These are phyloP conservation scores for Ceratitis capitata DNA, from an alignment of 1,140 invertebrate genomes.

Conservation along the genomic window DNA sequence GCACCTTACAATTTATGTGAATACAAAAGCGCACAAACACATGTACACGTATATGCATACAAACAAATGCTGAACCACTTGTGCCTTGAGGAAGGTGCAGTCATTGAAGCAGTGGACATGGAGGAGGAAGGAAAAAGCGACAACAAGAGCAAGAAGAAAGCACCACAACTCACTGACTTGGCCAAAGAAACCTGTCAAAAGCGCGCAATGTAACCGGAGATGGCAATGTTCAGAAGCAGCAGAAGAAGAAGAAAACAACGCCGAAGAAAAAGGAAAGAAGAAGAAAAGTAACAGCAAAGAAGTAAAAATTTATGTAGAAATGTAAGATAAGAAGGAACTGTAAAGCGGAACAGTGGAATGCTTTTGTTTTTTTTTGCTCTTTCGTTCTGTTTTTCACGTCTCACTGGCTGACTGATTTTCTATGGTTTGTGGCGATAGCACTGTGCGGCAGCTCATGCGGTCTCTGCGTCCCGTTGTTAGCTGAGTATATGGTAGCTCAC, in stretches of 20 bases:
- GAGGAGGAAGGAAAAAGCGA: background rate
- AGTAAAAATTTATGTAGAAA: background rate
- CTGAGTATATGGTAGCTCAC: background rate
- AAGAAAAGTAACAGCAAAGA: background rate
- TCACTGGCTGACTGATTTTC: background rate
- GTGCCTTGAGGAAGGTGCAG: conserved; percentile 23
- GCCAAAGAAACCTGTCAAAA: conserved; percentile 24
- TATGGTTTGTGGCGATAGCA: background rate
- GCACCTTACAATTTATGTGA: background rate
- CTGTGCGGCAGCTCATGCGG: background rate
- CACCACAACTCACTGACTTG: background rate
- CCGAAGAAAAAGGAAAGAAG: no score
- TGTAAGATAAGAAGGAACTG: conserved; percentile 26
- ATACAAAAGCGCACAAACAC: background rate
- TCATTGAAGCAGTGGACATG: background rate
- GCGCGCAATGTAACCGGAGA: conserved; percentile 14
- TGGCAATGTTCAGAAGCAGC: no score
- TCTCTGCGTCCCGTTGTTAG: background rate
- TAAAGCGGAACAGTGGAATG: conserved; percentile 25
- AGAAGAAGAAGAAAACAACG: background rate
- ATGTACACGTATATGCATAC: background rate
- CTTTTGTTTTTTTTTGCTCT: background rate
- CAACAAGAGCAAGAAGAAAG: conserved; percentile 1
- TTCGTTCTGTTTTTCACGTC: background rate
- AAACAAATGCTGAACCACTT: background rate